These are phyloP conservation scores for Dendrocincla tyrannina DNA, from an alignment of 2,797 vertebrate genomes.

Conservation along the genomic window DNA sequence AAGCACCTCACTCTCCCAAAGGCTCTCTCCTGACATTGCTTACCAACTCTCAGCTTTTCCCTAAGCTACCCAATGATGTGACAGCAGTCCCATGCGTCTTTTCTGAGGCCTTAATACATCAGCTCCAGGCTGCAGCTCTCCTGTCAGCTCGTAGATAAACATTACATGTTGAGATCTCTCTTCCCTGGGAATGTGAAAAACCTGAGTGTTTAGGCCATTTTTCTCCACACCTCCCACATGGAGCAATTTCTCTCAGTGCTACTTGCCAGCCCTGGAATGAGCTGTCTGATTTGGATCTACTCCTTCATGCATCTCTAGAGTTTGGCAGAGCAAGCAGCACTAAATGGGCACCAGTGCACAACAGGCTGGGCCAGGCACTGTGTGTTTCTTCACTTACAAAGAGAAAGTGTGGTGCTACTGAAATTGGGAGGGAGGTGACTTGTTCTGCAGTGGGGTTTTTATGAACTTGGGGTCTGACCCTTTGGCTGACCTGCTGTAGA, in stretches of 20 bases:
- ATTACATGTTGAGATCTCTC: background rate
- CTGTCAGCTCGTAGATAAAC: slow-evolving; percentile 6
- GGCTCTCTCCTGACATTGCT: background rate
- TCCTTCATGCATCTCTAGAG: background rate
- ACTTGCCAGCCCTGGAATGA: slow-evolving; percentile 11
- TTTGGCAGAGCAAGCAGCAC: background rate
- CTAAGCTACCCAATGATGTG: background rate
- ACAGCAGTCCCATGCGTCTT: background rate
- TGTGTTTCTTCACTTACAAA: background rate
- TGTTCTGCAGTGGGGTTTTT: background rate
- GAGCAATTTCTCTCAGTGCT: background rate
- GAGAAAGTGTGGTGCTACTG: background rate
- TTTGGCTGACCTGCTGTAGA: background rate
- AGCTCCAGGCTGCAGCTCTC: background rate
- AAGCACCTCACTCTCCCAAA: background rate
- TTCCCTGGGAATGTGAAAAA: background rate
- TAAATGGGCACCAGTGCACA: background rate
- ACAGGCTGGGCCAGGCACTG: background rate
- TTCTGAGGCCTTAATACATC: background rate
- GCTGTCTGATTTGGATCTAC: background rate
- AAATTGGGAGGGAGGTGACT: background rate
- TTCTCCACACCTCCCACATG: background rate
- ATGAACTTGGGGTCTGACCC: background rate
- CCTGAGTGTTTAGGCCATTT: slow-evolving; percentile 12
- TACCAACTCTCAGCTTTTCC: background rate